Evolutionary conservation across 2,797 vertebrate species (phyloP), one percentile per base, ranked within the genome.

Genomic region (Glossophaga mutica): DNA sequence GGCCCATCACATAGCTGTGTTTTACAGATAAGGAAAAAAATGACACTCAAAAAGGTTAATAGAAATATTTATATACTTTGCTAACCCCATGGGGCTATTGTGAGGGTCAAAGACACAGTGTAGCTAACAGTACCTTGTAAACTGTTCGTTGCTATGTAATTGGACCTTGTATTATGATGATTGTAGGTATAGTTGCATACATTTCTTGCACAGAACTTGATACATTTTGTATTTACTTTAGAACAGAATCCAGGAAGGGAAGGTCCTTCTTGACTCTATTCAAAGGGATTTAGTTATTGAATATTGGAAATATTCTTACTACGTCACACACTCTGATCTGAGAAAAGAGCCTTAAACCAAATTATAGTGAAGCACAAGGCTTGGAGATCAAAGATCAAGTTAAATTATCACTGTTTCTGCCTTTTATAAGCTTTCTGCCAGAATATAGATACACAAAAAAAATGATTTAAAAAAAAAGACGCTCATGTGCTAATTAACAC

Each of bases 21-120:
- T 93, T 90, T 37, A 79, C 34, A 55, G 39, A 84, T 87, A 71
- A 87, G 52, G 76, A 91, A 89, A 94, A 89, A 89, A 95, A 57
- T 44, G 9, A 59, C 57, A 44, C 1, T 4, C 37, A 70, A 1
- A 74, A 86, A 67, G 34, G n/a, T 26, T 79, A n/a, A 55, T 22
- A 52, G 74, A 93, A 93, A 32, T 71, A 85, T 48, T 87, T 82
- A 6, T 16, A n/a, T 65, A n/a, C 57, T 87, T 95, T 84, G 57
- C 67, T 90, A 42, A 77, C 26, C 26, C 86, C 46, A 44, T 16
- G 8, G 39, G 14, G 8, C 46, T 93, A 7, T 62, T 74, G 7
- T 50, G 77, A 94, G 22, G 42, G 44, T 59, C 29, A n/a, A 55
- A 86, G 37, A 15, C 3, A 42, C 10, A 46, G 9, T 57, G 1